These are phyloP conservation scores for Acronicta alni DNA, from an alignment of 2,888 invertebrate genomes.

Conservation along the genomic window DNA sequence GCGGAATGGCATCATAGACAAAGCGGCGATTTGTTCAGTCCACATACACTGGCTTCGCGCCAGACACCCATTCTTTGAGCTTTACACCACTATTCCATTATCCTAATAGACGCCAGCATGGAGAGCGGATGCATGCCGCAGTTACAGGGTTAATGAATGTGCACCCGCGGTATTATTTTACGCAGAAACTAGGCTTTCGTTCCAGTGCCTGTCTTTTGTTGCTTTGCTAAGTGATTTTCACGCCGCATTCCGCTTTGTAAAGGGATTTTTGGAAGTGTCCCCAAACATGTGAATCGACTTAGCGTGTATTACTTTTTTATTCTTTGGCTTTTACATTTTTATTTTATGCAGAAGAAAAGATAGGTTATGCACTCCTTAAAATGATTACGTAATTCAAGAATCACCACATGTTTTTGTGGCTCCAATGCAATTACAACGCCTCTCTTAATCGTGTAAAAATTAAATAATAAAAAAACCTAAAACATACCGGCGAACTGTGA, in stretches of 20 bases:
- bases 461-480: too few relatives aligned
- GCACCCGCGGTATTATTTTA: slow-evolving; percentile 61
- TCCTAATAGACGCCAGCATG: slow-evolving; percentile 72
- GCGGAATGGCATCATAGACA: slow-evolving; percentile 61
- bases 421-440: too few relatives aligned
- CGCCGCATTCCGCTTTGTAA: slow-evolving; percentile 40
- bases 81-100: slow-evolving; percentile 82
- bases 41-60: slow-evolving; percentile 69
- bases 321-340: slow-evolving; percentile 30
- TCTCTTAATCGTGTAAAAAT: too few relatives aligned
- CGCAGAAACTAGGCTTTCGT: slow-evolving; percentile 52
- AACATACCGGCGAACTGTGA: too few relatives aligned
- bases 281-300: slow-evolving; percentile 54
- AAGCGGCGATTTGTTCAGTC: slow-evolving; percentile 65
- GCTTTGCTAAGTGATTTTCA: slow-evolving; percentile 44
- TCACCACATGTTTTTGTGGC: too few relatives aligned
- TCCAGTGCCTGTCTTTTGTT: slow-evolving; percentile 52
- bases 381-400: too few relatives aligned
- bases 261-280: slow-evolving; percentile 44
- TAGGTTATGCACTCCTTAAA: too few relatives aligned
- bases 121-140: slow-evolving; percentile 65
- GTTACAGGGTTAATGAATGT: slow-evolving; percentile 75
- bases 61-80: slow-evolving; percentile 77
- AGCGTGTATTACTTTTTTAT: slow-evolving; percentile 15
- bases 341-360: too few relatives aligned